Evolutionary conservation across 1,140 invertebrate species (phyloP), one percentile per base, ranked within the genome.

Genomic region (Drosophila bocki): DNA sequence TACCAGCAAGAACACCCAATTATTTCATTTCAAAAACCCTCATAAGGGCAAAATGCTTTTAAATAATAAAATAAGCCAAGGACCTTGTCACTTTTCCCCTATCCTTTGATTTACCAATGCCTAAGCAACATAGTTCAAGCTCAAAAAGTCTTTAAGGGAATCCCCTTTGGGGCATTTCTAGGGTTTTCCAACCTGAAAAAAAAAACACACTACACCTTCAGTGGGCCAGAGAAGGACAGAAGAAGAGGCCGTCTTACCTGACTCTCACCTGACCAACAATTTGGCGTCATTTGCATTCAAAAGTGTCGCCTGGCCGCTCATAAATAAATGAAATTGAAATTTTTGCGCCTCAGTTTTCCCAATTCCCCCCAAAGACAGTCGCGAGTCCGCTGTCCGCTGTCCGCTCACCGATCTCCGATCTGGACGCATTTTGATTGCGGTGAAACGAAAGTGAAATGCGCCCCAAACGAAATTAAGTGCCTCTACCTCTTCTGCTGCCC

Each of bases 371-470:
- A 6, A 29, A 29, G 26, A 29, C 26, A 6, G 26, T 29, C 26
- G 26, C 6, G 26, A 29, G 26, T 37, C 53, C 33, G 26, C 13
- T n/a, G 9, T 26, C 45, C 32, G n/a, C 4, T 33, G 13, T 32
- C 61, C 37, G 12, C n/a, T 32, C 22, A n/a, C 35, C 67, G 53
- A 60, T 65, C 65, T 41, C 54, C 68, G 65, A 68, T 63, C 35
- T 53, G 79, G 70, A 59, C 64, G 65, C 45, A 78, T 84, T 78
- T 82, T 75, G 75, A 79, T 83, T 82, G 80, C 76, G 57, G 70
- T 65, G 84, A 85, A 85, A 82, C 78, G 83, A 86, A 86, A 86
- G 82, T 86, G 82, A 86, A 86, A 86, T 87, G 84, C 70, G 82
- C 78, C 78, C 78, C 83, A 82, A 82, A 65, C 53, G 74, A 64